Base-by-base conservation (phyloP, 2,113 vertebrate genomes). In the Microtus oregoni region DNA sequence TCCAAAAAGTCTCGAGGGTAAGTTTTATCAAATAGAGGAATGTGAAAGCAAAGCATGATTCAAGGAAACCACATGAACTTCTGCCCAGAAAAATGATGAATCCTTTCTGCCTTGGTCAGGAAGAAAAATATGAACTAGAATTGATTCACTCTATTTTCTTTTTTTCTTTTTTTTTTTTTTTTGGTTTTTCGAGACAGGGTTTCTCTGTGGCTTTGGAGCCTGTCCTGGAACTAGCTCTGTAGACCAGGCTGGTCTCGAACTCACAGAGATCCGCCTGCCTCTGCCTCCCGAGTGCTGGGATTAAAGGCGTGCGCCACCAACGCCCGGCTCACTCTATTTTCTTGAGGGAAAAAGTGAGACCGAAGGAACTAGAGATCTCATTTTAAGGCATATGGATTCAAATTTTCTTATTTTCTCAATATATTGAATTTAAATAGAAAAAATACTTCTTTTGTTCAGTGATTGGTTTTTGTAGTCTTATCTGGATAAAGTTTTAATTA, bases 331-430 rank as follows among this genome's bases (percentile, higher is more conserved):
- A 7, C 73, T 94, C 93, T 97, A 75, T 7, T 41, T 95, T 98
- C 92, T 95, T 58, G 35, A 68, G 86, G 89, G 65, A 97, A 82
- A 97, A 73, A 89, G 28, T 72, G 10, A 19, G n/a, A 94, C 89
- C 78, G 55, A 94, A 81, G 47, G 3, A 52, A 95, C 96, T 94
- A 95, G 70, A 96, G 89, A 96, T 98, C 92, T 63, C 97, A 96
- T 97, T 98, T 98, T 95, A 85, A 97, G 70, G 28, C 96, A 79
- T 96, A 70, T 79, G 86, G 85, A 97, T 98, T 95, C 97, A 98
- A 96, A 91, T 7, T 0, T 92, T 97, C 73, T 41, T 52, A 17
- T 90, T 97, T 98, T 89, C 58, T 86, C 95, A 14, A 91, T 94
- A 96, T 94, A 44, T 85, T 68, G 52, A 58, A 97, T 55, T 89